Base-by-base conservation (phyloP, 2,113 vertebrate genomes). In the Mus musculus region DNA sequence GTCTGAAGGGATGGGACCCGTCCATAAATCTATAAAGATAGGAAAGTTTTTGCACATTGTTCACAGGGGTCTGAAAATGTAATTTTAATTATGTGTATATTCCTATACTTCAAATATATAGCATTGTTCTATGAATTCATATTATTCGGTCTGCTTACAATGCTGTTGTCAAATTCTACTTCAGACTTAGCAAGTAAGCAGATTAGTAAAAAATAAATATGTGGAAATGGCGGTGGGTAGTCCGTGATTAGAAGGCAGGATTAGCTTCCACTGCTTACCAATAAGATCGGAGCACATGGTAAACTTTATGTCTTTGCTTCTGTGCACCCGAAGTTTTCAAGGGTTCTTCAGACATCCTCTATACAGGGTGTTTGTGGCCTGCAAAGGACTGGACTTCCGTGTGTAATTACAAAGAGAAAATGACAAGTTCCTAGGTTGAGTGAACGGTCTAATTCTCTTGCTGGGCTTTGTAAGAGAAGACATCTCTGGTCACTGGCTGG, bases 81-180 rank as follows among this genome's bases (percentile, higher is more conserved):
- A 88, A 81, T 84, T 93, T n/a, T 84, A 89, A 61, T 85, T 94
- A 69, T 82, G 89, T 82, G 77, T 61, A 82, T 73, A 52, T 36
- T 84, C 80, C 19, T 36, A 39, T 61, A 69, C 39, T 92, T 80
- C 87, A 94, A 92, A 33, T 75, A 71, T 52, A n/a, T 52, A n/a
- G 4, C 0, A 28, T 73, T 73, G 22, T 71, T 46, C 20, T 73
- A 77, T 78, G 73, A 78, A 89, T 82, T 90, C 56, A 11, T 72
- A 33, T 82, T 22, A 73, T 94, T 90, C 5, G 20, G 72, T 94
- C 13, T 88, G 12, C 54, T 90, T 63, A 52, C 56, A 91, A 69
- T 78, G 9, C 20, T 93, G 5, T 90, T 92, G 90, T 92, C 26
- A 96, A 93, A 75, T 13, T 6, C 24, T 71, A 88, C 9, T 65